phyloP scores from a whole-genome alignment of 2,888 invertebrate genomes.

The Nebria brevicollis region DNA sequence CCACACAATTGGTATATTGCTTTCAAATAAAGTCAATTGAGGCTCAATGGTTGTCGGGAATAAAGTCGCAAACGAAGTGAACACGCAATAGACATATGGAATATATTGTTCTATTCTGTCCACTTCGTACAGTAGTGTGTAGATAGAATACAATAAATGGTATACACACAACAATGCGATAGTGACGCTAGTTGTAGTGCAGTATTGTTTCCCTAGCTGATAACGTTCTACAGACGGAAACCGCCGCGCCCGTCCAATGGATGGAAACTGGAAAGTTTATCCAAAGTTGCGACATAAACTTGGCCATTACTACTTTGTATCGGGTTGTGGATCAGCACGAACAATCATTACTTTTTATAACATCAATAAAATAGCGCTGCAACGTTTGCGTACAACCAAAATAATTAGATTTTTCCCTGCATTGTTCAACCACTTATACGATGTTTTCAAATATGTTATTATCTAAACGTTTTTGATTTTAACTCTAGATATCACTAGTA shows the following conservation, averaged over 20 bases:
- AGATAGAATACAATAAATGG: background rate
- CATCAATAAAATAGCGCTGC: slow-evolving; percentile 31
- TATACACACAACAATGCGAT: background rate
- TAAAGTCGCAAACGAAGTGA: background rate
- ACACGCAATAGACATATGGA: background rate
- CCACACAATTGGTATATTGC: background rate
- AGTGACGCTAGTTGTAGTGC: background rate
- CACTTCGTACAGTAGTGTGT: background rate
- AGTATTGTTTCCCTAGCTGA: slow-evolving; percentile 25
- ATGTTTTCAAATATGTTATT: background rate
- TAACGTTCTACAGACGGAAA: slow-evolving; percentile 26
- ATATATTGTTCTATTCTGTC: background rate
- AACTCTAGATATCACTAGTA: no score
- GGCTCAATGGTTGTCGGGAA: background rate
- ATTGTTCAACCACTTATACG: background rate
- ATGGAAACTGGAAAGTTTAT: slow-evolving; percentile 33
- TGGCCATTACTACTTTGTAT: slow-evolving; percentile 41
- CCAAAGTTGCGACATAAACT: slow-evolving; percentile 40
- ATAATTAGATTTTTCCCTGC: background rate
- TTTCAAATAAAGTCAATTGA: background rate
- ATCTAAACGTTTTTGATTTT: no score
- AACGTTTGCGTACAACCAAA: background rate
- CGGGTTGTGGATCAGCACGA: slow-evolving; percentile 42
- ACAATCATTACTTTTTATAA: slow-evolving; percentile 42
- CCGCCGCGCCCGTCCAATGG: background rate